Conservation (phyloP, 2,797 vertebrate genomes). For the Xenopus petersii region DNA sequence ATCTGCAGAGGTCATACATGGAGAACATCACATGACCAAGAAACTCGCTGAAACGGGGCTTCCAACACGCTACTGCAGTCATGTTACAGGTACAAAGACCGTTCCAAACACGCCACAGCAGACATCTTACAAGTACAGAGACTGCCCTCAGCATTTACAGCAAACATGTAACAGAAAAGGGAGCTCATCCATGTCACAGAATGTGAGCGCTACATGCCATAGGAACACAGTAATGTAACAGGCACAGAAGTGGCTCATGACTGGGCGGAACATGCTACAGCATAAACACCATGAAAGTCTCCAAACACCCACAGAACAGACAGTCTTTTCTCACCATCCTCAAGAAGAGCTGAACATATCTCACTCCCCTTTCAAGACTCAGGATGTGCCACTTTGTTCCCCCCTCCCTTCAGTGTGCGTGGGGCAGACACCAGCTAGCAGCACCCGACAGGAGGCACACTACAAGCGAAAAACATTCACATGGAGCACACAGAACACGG, state of each 20-base stretch:
- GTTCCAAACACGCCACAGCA: slow-evolving; percentile 29
- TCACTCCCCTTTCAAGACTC: slow-evolving; percentile 60
- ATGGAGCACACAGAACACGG: slow-evolving; percentile 68
- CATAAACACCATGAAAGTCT: slow-evolving; percentile 30
- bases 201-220: slow-evolving; percentile 24
- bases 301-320: slow-evolving; percentile 22
- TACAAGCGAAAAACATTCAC: slow-evolving; percentile 63
- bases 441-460: slow-evolving; percentile 59
- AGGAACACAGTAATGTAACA: slow-evolving; percentile 42
- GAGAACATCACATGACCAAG: slow-evolving; percentile 68
- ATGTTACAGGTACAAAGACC: slow-evolving; percentile 50
- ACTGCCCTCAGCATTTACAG: slow-evolving; percentile 25
- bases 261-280: slow-evolving; percentile 36
- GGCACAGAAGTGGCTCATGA: slow-evolving; percentile 38
- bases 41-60: slow-evolving; percentile 65
- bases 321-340: slow-evolving; percentile 24
- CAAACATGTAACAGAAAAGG: slow-evolving; percentile 28
- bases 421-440: slow-evolving; percentile 67
- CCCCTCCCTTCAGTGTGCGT: slow-evolving; percentile 40
- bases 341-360: slow-evolving; percentile 44
- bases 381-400: slow-evolving; percentile 52
- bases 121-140: slow-evolving; percentile 34
- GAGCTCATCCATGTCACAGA: slow-evolving; percentile 1
- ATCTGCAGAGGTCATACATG: slow-evolving; percentile 68
- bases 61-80: slow-evolving; percentile 64